Percentiles rank a stretch among this genome's conserved stretches.
These are phyloP conservation scores for Apamea anceps DNA, from an alignment of 2,888 invertebrate species.

Conservation along the genomic window DNA sequence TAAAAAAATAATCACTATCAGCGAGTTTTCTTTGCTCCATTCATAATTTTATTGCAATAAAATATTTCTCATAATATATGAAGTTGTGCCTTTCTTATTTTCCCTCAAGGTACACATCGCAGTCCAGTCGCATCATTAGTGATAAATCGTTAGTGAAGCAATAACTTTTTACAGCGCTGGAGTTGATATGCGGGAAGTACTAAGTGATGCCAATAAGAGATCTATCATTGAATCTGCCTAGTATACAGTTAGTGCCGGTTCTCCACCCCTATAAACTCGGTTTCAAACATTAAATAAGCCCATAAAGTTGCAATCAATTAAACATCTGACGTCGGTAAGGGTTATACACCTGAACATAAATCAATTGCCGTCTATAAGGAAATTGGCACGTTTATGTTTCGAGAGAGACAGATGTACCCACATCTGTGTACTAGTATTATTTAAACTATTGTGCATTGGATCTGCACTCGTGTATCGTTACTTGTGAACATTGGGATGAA, in stretches of 20 bases:
- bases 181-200: conserved; percentile 71
- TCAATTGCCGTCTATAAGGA: conserved; percentile 74
- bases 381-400: conserved; percentile 70
- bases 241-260: conserved; percentile 63
- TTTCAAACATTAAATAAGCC: conserved; percentile 70
- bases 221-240: conserved; percentile 66
- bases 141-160: conserved; percentile 72
- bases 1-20: conserved; percentile 27
- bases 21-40: conserved; percentile 28
- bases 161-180: conserved; percentile 70
- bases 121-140: conserved; percentile 64
- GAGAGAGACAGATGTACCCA: conserved; percentile 31
- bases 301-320: conserved; percentile 75
- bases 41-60: conserved; percentile 38
- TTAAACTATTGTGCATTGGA: conserved; percentile 38
- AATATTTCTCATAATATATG: conserved; percentile 24
- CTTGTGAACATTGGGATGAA: background rate
- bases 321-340: conserved; percentile 67
- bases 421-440: conserved; percentile 35
- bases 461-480: conserved; percentile 13
- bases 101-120: conserved; percentile 34
- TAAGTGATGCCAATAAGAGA: conserved; percentile 68
- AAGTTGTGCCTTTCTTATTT: conserved; percentile 36
- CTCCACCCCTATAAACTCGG: conserved; percentile 67
- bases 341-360: conserved; percentile 68